Evolutionary conservation across 2,113 vertebrate species (phyloP), one percentile per base, ranked within the genome.

Genomic region (Nesogale talazaci): DNA sequence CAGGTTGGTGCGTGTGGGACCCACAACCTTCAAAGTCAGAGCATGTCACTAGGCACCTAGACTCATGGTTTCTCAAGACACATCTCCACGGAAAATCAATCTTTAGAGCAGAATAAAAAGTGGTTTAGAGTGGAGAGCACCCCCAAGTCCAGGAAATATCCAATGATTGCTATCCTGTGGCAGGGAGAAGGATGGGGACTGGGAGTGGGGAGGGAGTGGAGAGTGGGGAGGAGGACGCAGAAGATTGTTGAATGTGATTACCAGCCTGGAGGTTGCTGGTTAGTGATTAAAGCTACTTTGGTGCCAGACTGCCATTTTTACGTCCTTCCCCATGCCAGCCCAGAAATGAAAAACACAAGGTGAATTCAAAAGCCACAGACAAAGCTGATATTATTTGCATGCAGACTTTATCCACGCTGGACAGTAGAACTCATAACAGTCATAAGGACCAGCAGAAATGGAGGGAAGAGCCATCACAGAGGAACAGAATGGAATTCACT

Each of bases 321-420:
- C 31, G 87, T 59, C 93, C 88, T 94, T 92, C 88, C 88, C 69
- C 93, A 86, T 92, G 92, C 92, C 93, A 29, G 83, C 93, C 91
- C 2, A 95, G 89, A 97, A 97, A 93, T 95, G 95, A 96, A 97
- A 96, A 83, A 83, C 29, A 94, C 97, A 98, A 98, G 96, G 96
- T 97, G 94, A 98, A 96, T 96, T 97, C 91, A 97, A 95, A 98
- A 97, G 85, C 90, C 16, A 1, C 94, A 96, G 92, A 97, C 14
- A 0, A 97, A 98, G 96, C 94, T 96, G 97, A 98, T 98, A 94
- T 98, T 98, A 97, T 97, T 97, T 97, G 93, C 95, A 92, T 90
- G 61, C 95, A 96, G 97, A 97, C 97, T 98, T 98, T 97, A 97
- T 95, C 95, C 95, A 96, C 96, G 97, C 96, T 88, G 96, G 87